Percentiles rank a stretch among this genome's conserved stretches.
Conservation (phyloP, 35 echinoderm and acorn worm species). For the Nesometra sesokonis region DNA sequence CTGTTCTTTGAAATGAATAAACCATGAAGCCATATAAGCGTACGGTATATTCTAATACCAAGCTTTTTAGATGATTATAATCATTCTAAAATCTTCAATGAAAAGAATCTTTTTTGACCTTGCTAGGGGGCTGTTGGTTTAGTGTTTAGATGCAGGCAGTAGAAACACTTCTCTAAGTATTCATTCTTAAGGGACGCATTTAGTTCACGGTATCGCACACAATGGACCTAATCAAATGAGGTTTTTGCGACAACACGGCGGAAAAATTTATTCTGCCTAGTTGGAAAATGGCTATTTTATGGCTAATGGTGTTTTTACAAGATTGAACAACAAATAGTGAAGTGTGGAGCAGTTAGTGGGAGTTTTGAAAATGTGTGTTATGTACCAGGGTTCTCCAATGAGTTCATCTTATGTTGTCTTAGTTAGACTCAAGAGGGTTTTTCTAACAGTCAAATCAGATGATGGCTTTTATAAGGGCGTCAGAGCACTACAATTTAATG, state of each 20-base stretch:
- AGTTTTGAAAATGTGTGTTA: neutral
- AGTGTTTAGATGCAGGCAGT: neutral
- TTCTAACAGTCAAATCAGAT: neutral
- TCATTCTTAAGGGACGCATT: neutral
- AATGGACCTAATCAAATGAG: neutral
- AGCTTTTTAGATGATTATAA: neutral
- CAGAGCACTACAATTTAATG: neutral
- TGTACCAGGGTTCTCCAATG: neutral
- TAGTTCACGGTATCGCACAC: neutral
- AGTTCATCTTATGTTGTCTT: neutral
- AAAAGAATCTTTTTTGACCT: neutral
- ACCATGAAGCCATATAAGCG: neutral
- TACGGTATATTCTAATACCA: neutral
- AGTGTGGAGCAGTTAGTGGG: neutral
- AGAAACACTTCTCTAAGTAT: neutral
- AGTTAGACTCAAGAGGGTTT: neutral
- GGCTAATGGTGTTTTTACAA: neutral
- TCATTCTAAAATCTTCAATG: neutral
- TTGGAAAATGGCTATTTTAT: neutral
- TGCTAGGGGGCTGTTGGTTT: neutral
- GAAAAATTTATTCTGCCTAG: neutral
- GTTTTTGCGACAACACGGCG: neutral
- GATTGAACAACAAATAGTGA: neutral
- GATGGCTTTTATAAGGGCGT: neutral
- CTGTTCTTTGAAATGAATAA: neutral